These are phyloP conservation scores for Coendou prehensilis DNA, from an alignment of 2,797 vertebrate genomes.

Conservation along the genomic window DNA sequence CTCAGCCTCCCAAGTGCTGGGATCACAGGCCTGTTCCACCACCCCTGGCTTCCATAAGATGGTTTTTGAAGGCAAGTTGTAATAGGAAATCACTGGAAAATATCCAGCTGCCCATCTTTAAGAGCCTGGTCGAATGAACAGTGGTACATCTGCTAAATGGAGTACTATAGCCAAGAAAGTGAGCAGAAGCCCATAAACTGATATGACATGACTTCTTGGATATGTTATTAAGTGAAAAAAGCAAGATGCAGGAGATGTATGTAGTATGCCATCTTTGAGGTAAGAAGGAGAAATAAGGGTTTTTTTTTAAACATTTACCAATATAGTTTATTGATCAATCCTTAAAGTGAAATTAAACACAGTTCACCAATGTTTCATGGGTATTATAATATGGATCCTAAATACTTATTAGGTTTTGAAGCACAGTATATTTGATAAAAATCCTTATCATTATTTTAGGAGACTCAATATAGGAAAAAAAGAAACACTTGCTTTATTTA, in stretches of 20 bases:
- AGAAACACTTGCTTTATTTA: not conserved
- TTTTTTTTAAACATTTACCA: not conserved
- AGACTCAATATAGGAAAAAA: not conserved
- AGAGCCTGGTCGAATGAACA: not conserved
- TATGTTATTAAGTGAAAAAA: not conserved
- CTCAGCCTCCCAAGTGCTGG: not conserved
- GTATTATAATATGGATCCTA: not conserved
- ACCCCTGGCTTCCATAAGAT: not conserved
- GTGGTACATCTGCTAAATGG: too few species aligned
- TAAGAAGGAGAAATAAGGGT: not conserved
- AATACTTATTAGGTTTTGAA: slow-evolving; percentile 19
- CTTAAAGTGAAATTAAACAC: slow-evolving; percentile 20
- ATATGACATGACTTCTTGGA: not conserved
- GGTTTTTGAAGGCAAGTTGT: not conserved
- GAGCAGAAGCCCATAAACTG: not conserved
- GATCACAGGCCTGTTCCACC: not conserved
- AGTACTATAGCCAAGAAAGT: not conserved
- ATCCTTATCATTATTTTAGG: slow-evolving; percentile 28
- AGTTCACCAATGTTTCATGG: not conserved
- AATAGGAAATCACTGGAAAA: not conserved
- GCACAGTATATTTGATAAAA: slow-evolving; percentile 17
- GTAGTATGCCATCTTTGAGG: not conserved
- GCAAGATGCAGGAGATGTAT: not conserved
- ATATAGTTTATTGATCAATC: not conserved
- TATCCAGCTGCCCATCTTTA: not conserved